Conservation (phyloP, 2,888 invertebrate genomes). For the Lottia gigantea region DNA sequence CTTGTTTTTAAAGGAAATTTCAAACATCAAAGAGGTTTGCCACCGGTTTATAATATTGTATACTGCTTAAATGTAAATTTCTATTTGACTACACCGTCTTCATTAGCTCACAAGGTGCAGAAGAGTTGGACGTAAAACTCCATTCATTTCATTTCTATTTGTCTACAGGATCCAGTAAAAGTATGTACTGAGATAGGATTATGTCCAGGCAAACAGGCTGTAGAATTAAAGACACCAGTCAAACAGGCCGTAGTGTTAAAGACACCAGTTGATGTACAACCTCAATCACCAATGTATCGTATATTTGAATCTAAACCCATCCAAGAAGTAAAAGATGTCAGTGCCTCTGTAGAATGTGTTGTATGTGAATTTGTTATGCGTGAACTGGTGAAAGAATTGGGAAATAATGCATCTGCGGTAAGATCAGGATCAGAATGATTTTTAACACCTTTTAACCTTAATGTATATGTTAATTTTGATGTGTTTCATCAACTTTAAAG, state of each 20-base stretch:
- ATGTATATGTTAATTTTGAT: too few relatives aligned
- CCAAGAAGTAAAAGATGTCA: background rate
- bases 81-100: too few relatives aligned
- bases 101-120: too few relatives aligned
- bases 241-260: background rate
- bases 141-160: background rate
- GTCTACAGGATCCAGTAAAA: constrained; percentile 16
- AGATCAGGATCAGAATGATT: too few relatives aligned
- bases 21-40: too few relatives aligned
- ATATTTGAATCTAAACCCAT: background rate
- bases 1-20: too few relatives aligned
- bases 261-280: background rate
- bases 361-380: constrained; percentile 26
- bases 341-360: constrained; percentile 9
- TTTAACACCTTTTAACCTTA: too few relatives aligned
- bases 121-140: too few relatives aligned
- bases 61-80: too few relatives aligned
- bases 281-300: background rate
- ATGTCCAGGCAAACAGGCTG: constrained; percentile 11
- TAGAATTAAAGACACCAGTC: background rate
- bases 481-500: too few relatives aligned
- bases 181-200: constrained; percentile 20
- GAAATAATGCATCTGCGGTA: constrained; percentile 24
- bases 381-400: constrained; percentile 21
- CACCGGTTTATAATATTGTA: too few relatives aligned